phyloP scores from a whole-genome alignment of 2,113 vertebrate species.

The Oreochromis niloticus region DNA sequence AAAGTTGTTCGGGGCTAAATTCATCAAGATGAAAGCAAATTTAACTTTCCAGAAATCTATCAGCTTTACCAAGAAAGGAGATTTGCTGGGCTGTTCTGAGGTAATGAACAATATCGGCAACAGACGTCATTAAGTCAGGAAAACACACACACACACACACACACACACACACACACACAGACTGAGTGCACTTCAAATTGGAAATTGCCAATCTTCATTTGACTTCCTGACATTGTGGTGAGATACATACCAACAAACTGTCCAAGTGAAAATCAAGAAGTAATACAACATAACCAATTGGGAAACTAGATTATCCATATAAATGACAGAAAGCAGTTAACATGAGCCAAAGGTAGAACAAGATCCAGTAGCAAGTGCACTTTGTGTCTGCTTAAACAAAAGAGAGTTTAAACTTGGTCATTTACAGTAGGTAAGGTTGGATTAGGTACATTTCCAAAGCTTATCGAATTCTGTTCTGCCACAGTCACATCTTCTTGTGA shows the following conservation, averaged over 20 bases:
- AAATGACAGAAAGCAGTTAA: slow-evolving; percentile 38
- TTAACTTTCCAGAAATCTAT: not conserved
- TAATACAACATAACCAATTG: not conserved
- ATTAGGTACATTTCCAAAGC: not conserved
- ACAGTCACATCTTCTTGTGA: not conserved
- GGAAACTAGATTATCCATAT: slow-evolving; percentile 36
- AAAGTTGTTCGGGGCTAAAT: not conserved
- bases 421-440: not conserved
- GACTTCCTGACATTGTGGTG: slow-evolving; percentile 30
- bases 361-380: not conserved
- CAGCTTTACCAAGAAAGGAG: not conserved
- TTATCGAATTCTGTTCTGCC: not conserved
- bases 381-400: not conserved
- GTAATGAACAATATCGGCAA: not conserved
- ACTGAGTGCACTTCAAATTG: not conserved
- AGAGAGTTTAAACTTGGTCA: not conserved
- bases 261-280: slow-evolving; percentile 26
- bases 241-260: slow-evolving; percentile 35
- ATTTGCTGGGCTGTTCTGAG: not conserved
- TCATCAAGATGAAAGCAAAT: not conserved
- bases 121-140: not conserved
- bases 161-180: not conserved
- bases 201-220: slow-evolving; percentile 12
- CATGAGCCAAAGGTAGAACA: not conserved
- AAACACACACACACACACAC: too few relatives aligned